Evolutionary conservation across 2,888 invertebrate genomes (phyloP), one percentile per base, ranked within the genome.

Genomic region (Encarsia formosa): DNA sequence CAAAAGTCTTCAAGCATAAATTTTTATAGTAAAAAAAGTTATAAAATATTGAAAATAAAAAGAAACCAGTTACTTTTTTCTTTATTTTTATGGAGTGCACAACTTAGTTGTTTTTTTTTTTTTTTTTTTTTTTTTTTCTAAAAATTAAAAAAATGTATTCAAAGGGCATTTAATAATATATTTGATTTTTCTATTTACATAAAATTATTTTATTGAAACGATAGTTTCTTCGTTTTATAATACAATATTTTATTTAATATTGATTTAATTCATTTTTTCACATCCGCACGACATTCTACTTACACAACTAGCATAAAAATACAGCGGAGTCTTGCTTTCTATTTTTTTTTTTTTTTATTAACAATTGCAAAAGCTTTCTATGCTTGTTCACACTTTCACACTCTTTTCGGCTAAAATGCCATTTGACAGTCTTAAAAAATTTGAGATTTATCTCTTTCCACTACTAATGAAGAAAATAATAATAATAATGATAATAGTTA

Each of bases 191-290:
- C 19, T 37, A 37, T 45, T 32, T 50, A 54, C 38, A 48, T 51
- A 57, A 54, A 54, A 49, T 43, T 49, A 54, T 57, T 71, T 72
- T 71, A 71, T 71, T 71, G 68, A 69, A 73, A 72, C 70, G 71
- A 70, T 70, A 66, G 70, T 59, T 65, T 64, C 60, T 64, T 68
- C 59, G 63, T 68, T 65, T 67, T 69, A 70, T 68, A 66, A 69
- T 72, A 72, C 68, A 70, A 67, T 65, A 63, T 60, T 49, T 65
- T 52, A n/a, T 63, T 63, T 47, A 56, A 61, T 65, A 60, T 61
- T 64, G 65, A 61, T 58, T 53, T 57, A 57, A 55, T 54, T 54
- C 53, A 50, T 58, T 58, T 49, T 51, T 52, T 45, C 59, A 54
- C n/a, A n/a, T n/a, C 59, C 60, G 58, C 59, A 49, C 60, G 52